Percentiles rank a stretch among this genome's conserved stretches.
These are phyloP conservation scores for Epirrhoe tristata DNA, from an alignment of 2,888 invertebrate genomes.

Conservation along the genomic window DNA sequence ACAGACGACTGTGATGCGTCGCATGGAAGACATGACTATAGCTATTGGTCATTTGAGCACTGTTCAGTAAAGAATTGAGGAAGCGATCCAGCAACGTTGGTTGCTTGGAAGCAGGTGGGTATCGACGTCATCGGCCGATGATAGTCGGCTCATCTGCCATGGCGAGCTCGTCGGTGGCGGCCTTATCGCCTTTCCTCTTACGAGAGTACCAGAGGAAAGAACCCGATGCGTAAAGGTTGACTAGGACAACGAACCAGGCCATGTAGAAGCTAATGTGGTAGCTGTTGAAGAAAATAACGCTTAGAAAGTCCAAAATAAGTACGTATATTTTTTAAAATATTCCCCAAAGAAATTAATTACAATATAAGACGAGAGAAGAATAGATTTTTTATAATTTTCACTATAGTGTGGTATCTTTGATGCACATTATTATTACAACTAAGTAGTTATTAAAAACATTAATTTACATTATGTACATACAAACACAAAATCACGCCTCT, in stretches of 20 bases:
- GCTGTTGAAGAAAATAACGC: conserved; percentile 57
- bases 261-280: conserved; percentile 91
- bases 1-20: conserved; percentile 53
- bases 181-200: conserved; percentile 93
- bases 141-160: conserved; percentile 95
- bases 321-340: too few species aligned
- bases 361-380: too few species aligned
- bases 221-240: conserved; percentile 88
- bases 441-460: too few species aligned
- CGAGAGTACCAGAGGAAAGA: conserved; percentile 93
- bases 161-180: conserved; percentile 92
- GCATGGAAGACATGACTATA: conserved; percentile 76
- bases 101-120: conserved; percentile 50
- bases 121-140: conserved; percentile 87
- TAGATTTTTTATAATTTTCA: too few species aligned
- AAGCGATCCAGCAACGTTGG: conserved; percentile 61
- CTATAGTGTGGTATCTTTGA: too few species aligned
- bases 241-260: conserved; percentile 91
- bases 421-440: too few species aligned
- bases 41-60: conserved; percentile 83
- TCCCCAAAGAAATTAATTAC: neutral
- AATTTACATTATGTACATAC: too few species aligned
- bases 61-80: conserved; percentile 75
- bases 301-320: neutral
- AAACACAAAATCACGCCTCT: too few species aligned